Percentiles rank a stretch among this genome's conserved stretches.
Evolutionary conservation across 2,888 invertebrate species (phyloP).

Genomic region (Ommatoiulus sabulosus): DNA sequence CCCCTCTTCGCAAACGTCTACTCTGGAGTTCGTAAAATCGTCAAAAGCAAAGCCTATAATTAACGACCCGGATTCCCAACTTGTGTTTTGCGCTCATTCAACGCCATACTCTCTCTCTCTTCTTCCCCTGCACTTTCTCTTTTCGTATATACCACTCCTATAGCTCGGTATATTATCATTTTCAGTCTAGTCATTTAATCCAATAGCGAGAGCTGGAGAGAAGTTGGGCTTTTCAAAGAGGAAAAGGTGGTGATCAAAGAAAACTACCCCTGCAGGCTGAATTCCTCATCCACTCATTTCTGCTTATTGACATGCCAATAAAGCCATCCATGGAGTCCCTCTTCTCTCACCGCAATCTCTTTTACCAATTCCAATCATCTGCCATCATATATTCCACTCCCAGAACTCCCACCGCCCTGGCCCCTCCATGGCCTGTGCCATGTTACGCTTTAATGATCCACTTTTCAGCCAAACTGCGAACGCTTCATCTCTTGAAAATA

Average conservation of each 20-base stretch:
- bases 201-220: background rate
- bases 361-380: conserved; percentile 11
- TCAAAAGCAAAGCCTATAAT: conserved; percentile 13
- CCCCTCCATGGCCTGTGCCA: background rate
- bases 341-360: conserved; percentile 36
- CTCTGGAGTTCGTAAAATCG: background rate
- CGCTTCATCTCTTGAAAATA: background rate
- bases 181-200: conserved; percentile 36
- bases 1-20: background rate
- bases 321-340: conserved; percentile 15
- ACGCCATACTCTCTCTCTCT: background rate
- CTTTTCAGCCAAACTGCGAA: background rate
- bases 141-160: background rate
- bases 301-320: conserved; percentile 43
- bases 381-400: background rate
- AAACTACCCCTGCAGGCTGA: conserved; percentile 15
- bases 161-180: background rate
- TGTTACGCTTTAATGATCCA: background rate
- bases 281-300: conserved; percentile 40
- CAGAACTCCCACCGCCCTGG: background rate
- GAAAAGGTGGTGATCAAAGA: background rate
- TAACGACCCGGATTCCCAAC: conserved; percentile 18
- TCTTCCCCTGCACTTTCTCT: background rate
- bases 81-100: background rate
- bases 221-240: background rate